These are phyloP conservation scores for Dissostichus mawsoni DNA, from an alignment of 2,113 vertebrate species.

Conservation along the genomic window DNA sequence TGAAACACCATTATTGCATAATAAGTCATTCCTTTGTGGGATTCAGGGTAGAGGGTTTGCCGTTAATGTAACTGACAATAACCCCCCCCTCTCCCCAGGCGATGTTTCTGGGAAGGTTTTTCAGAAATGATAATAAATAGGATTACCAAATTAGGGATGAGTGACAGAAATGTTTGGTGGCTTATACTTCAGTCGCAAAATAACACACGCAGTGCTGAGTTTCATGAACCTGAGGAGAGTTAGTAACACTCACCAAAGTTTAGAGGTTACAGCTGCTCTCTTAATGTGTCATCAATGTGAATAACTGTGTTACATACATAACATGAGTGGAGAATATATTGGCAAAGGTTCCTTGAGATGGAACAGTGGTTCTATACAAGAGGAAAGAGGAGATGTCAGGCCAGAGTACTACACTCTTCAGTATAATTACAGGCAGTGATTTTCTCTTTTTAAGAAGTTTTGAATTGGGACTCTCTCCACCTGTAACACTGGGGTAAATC, in stretches of 20 bases:
- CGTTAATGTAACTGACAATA: slow-evolving; percentile 44
- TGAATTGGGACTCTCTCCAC: slow-evolving; percentile 38
- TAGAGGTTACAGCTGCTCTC: slow-evolving; percentile 41
- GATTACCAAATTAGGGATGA: slow-evolving; percentile 37
- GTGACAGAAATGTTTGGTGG: slow-evolving; percentile 41
- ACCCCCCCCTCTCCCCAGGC: slow-evolving; percentile 27
- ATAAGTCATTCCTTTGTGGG: slow-evolving; percentile 69
- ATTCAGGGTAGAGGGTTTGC: slow-evolving; percentile 29
- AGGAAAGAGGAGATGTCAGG: slow-evolving; percentile 33
- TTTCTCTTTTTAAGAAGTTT: slow-evolving; percentile 35
- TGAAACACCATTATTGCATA: slow-evolving; percentile 79
- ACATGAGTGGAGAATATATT: slow-evolving; percentile 49
- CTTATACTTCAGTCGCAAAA: slow-evolving; percentile 40
- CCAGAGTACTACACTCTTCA: slow-evolving; percentile 36
- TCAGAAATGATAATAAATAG: slow-evolving; percentile 72
- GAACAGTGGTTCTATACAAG: slow-evolving; percentile 60
- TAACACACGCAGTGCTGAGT: slow-evolving; percentile 21
- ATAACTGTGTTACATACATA: slow-evolving; percentile 39
- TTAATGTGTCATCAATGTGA: slow-evolving; percentile 32
- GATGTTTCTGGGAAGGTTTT: slow-evolving; percentile 64
- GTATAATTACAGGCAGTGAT: slow-evolving; percentile 57
- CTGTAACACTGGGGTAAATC: slow-evolving; percentile 63
- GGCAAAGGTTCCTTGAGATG: slow-evolving; percentile 57
- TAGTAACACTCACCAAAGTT: slow-evolving; percentile 44
- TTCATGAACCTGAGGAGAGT: slow-evolving; percentile 63